A percentile compares a stretch with the other conserved stretches of the same genome.
Conservation (phyloP, 2,113 vertebrate genomes). For the Neogale vison region DNA sequence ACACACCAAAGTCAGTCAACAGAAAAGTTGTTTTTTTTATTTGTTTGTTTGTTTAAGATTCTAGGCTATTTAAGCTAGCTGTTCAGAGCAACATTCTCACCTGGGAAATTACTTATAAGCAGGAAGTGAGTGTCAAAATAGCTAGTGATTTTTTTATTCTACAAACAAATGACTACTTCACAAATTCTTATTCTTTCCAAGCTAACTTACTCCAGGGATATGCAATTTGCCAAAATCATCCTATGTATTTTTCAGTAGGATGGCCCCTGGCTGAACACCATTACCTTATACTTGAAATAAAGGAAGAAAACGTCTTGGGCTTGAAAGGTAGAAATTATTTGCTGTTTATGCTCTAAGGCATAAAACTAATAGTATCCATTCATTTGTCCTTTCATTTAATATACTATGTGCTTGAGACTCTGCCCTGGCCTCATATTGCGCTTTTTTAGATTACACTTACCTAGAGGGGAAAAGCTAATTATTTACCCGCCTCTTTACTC, state of each 20-base stretch:
- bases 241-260: neutral
- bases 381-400: neutral
- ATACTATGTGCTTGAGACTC: neutral
- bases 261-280: neutral
- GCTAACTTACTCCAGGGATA: neutral
- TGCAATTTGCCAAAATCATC: neutral
- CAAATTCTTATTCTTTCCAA: neutral
- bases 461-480: neutral
- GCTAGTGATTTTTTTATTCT: neutral
- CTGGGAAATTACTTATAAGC: neutral
- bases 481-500: neutral
- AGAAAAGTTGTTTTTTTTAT: neutral
- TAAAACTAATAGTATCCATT: neutral
- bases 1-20: neutral
- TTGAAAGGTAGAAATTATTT: neutral
- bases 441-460: neutral
- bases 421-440: neutral
- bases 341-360: neutral
- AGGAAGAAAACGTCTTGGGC: neutral
- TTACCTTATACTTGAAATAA: neutral
- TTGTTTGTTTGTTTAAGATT: neutral
- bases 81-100: neutral
- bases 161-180: neutral
- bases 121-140: neutral
- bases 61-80: neutral